These are phyloP conservation scores for Xerus inauris DNA, from an alignment of 2,113 vertebrate species.

Conservation along the genomic window DNA sequence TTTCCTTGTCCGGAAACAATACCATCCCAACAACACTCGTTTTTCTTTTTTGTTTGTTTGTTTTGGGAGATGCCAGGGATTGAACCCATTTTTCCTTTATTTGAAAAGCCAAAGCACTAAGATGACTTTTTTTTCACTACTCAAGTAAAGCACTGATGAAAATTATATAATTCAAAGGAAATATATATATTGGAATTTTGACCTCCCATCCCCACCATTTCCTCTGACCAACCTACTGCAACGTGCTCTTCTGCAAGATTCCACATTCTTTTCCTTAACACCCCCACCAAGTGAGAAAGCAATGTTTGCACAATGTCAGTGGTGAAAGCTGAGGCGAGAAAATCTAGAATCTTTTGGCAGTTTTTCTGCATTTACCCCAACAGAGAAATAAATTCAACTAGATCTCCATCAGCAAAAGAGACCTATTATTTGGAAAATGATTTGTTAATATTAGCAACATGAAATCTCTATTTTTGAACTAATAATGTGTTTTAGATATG, in stretches of 20 bases:
- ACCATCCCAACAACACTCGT: not conserved
- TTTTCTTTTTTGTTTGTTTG: no score
- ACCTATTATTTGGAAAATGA: constrained; percentile 27
- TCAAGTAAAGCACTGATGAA: constrained; percentile 5
- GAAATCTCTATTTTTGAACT: constrained; percentile 67
- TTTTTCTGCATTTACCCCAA: constrained; percentile 43
- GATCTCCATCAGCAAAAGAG: constrained; percentile 37
- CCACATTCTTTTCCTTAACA: not conserved
- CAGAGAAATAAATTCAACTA: constrained; percentile 36
- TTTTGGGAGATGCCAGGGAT: no score
- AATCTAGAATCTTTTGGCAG: constrained; percentile 22
- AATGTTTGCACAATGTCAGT: not conserved
- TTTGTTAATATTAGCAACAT: not conserved
- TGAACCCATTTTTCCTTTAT: not conserved
- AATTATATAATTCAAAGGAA: not conserved
- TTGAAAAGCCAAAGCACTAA: not conserved
- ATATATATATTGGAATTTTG: not conserved
- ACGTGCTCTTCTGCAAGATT: not conserved
- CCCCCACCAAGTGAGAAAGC: constrained; percentile 4
- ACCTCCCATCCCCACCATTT: not conserved
- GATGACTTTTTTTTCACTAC: not conserved
- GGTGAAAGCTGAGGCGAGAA: constrained; percentile 47
- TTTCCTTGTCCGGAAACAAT: not conserved
- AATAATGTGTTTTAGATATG: constrained; percentile 58
- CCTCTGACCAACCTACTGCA: not conserved